Evolutionary conservation across 2,888 invertebrate genomes (phyloP), one percentile per base, ranked within the genome.

Genomic region (Panzeria rudis): DNA sequence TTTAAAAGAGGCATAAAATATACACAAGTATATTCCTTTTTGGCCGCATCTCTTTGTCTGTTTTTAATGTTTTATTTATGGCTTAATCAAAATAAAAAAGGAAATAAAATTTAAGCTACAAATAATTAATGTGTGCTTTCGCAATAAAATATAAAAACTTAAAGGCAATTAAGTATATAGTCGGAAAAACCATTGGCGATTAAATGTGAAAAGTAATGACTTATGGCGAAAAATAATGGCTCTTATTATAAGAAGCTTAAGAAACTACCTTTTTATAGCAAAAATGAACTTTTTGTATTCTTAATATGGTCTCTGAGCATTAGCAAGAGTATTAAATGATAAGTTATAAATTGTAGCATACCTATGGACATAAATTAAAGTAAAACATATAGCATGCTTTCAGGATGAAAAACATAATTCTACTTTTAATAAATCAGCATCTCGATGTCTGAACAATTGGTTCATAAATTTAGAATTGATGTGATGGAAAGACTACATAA

Each of bases 1-100:
- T n/a, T 44, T 64, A 17, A 29, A 25, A 25, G 7, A 44, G 11
- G 0, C 32, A 35, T 20, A 29, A 56, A 56, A 44, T 56, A 62
- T 9, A 50, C 3, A 41, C n/a, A 41, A 20, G 44, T 9, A 5
- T 1, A 72, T 44, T 66, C 20, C 25, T 38, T 52, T 44, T 66
- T 44, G 15, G 0, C 32, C 44, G 44, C 29, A 50, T 50, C 11
- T 25, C 2, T 25, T 20, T 75, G 52, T 54, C 50, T 72, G 52
- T 20, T 50, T 62, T 52, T 54, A 54, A 64, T 71, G 62, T 72
- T 54, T n/a, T 62, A 79, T 69, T 79, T 79, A 71, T 62, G 62
- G 54, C 72, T 52, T 64, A 75, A 64, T 72, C 25, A 50, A 76
- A 68, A 32, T 47, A 44, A 54, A 44, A 56, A 35, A n/a, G 23